Conservation (phyloP, 2,888 invertebrate genomes). For the Flexamia atlantica region DNA sequence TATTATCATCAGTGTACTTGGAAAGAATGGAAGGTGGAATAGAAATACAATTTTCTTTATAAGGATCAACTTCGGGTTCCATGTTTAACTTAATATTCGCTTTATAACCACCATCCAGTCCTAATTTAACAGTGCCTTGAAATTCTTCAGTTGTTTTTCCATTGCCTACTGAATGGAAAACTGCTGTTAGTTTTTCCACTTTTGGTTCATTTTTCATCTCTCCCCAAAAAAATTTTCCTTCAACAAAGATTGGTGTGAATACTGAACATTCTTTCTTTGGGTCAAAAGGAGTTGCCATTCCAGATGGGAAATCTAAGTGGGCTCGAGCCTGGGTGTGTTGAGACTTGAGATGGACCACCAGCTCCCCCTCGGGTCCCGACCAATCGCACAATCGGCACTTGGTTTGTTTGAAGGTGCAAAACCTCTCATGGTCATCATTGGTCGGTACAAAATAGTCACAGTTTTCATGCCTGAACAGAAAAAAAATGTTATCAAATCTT, state of each 20-base stretch:
- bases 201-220: constrained; percentile 28
- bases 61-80: constrained; percentile 2
- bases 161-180: background rate
- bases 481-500: no score
- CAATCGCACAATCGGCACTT: constrained; percentile 12
- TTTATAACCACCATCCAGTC: background rate
- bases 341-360: background rate
- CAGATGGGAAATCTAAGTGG: background rate
- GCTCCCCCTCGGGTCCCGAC: background rate
- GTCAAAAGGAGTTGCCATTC: background rate
- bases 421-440: constrained; percentile 11
- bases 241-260: background rate
- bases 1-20: constrained; percentile 16
- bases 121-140: background rate
- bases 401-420: constrained; percentile 17
- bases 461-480: constrained; percentile 14
- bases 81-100: constrained; percentile 8
- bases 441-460: constrained; percentile 7
- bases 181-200: background rate
- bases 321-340: background rate
- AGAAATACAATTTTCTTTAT: constrained; percentile 22
- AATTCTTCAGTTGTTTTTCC: background rate
- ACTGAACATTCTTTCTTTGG: background rate
- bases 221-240: constrained; percentile 27
- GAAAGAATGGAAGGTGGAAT: constrained; percentile 1